These are phyloP conservation scores for Xenopus borealis DNA, from an alignment of 2,113 vertebrate genomes.

Conservation along the genomic window DNA sequence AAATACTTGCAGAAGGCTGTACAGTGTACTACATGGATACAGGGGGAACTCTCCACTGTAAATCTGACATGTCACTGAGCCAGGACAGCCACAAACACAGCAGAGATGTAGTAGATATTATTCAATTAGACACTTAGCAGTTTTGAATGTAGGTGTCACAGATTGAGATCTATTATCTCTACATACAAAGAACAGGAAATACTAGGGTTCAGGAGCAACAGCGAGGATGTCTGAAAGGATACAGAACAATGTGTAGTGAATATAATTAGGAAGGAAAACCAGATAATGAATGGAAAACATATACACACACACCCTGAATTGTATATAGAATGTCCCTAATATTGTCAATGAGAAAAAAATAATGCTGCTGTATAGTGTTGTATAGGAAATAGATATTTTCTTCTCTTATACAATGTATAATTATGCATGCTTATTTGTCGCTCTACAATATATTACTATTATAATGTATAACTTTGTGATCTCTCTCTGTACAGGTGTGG, in stretches of 20 bases:
- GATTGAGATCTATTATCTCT: neutral
- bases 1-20: neutral
- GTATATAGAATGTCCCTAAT: too few species aligned
- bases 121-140: neutral
- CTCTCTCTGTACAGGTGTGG: too few species aligned
- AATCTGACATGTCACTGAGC: neutral
- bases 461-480: too few species aligned
- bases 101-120: neutral
- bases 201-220: neutral
- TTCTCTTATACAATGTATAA: too few species aligned
- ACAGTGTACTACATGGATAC: too few species aligned
- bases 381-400: too few species aligned
- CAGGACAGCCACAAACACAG: neutral
- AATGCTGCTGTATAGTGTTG: too few species aligned
- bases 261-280: neutral
- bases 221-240: neutral
- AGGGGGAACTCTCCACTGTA: too few species aligned
- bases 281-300: neutral
- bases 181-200: neutral
- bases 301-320: too few species aligned
- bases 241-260: neutral
- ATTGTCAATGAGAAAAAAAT: too few species aligned
- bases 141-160: neutral
- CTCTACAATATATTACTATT: too few species aligned
- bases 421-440: too few species aligned